Conservation (phyloP, 2,888 invertebrate species). For the Orthonevra nobilis region DNA sequence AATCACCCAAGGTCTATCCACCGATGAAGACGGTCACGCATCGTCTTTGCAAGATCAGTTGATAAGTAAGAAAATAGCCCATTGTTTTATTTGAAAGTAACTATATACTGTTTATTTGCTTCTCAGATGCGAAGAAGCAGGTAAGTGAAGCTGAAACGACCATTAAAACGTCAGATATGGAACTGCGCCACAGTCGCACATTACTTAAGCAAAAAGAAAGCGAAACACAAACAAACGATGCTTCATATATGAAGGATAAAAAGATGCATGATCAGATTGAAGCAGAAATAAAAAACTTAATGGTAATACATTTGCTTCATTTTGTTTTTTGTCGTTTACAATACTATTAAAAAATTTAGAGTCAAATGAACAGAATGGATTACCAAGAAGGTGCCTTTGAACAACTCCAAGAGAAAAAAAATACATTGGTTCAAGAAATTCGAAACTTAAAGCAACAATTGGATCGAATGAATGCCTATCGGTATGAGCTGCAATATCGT, state of each 20-base stretch:
- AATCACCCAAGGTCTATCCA: conserved; percentile 89
- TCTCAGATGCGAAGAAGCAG: conserved; percentile 86
- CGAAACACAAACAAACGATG: conserved; percentile 85
- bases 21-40: conserved; percentile 88
- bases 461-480: conserved; percentile 76
- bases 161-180: conserved; percentile 89
- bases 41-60: conserved; percentile 94
- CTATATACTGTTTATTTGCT: not conserved
- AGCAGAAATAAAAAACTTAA: conserved; percentile 82
- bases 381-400: conserved; percentile 84
- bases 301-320: conserved; percentile 77
- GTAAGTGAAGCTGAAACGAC: conserved; percentile 89
- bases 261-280: conserved; percentile 82
- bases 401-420: conserved; percentile 81
- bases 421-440: conserved; percentile 82
- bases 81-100: not conserved
- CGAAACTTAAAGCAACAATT: conserved; percentile 80
- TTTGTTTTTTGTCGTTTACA: too few relatives aligned
- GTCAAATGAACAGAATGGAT: conserved; percentile 81
- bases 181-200: conserved; percentile 83
- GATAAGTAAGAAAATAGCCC: conserved; percentile 83
- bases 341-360: conserved; percentile 76
- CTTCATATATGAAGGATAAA: conserved; percentile 85
- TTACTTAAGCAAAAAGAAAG: conserved; percentile 84
- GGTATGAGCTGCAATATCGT: conserved; percentile 85